phyloP scores from a whole-genome alignment of 2,113 vertebrate species.

The Origma solitaria region DNA sequence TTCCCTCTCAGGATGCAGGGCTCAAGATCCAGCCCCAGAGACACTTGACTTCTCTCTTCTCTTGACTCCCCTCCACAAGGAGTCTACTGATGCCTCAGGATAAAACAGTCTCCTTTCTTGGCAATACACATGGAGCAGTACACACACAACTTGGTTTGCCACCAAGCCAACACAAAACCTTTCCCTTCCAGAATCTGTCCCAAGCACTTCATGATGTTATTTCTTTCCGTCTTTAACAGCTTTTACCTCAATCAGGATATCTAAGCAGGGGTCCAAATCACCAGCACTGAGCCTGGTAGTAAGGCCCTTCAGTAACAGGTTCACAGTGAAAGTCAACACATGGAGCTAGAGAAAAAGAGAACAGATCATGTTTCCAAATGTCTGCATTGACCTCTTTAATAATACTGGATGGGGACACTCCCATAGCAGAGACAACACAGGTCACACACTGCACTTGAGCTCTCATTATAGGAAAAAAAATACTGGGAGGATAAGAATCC shows the following conservation, averaged over 20 bases:
- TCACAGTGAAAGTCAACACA: constrained; percentile 91
- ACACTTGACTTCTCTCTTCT: neutral
- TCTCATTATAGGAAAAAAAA: neutral
- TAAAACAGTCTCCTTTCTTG: neutral
- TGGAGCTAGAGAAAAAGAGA: constrained; percentile 79
- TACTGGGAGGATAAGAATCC: neutral
- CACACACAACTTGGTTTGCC: neutral
- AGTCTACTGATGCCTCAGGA: neutral
- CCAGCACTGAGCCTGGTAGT: constrained; percentile 76
- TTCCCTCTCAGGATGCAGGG: neutral
- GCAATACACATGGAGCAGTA: neutral
- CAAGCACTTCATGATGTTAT: neutral
- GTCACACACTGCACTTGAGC: neutral
- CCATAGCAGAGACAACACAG: neutral
- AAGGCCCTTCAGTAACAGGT: constrained; percentile 83
- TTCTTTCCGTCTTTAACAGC: neutral
- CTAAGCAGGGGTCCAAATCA: constrained; percentile 88
- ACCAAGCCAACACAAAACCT: neutral
- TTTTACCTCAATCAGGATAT: constrained; percentile 84
- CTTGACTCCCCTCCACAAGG: neutral
- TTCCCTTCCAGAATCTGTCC: neutral
- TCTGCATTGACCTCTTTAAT: neutral
- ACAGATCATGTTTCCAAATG: neutral
- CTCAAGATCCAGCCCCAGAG: neutral
- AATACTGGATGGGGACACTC: neutral